Conservation (phyloP, 2,797 vertebrate genomes). For the Linurgus olivaceus region DNA sequence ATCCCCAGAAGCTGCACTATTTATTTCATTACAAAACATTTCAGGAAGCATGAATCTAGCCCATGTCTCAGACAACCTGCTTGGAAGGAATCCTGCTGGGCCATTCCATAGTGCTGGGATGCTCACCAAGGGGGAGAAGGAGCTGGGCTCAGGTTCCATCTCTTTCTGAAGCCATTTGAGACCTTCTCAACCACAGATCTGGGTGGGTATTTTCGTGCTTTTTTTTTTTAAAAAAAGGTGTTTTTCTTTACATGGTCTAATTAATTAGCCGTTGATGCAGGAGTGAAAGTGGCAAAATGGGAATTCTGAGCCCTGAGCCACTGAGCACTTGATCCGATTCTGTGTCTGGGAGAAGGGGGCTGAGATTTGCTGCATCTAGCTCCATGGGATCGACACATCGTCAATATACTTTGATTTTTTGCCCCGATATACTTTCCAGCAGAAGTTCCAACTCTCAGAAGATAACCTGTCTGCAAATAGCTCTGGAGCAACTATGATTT, state of each 20-base stretch:
- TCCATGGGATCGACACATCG: not conserved
- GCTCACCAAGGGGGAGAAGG: not conserved
- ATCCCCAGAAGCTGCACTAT: not conserved
- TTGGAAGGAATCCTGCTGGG: not conserved
- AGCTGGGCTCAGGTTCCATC: not conserved
- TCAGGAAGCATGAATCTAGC: not conserved
- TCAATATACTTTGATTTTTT: not conserved
- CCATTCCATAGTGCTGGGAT: rapidly evolving
- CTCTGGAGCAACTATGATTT: not conserved
- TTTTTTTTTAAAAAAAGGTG: not conserved
- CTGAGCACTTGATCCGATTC: not conserved
- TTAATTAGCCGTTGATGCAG: not conserved
- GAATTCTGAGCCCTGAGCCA: not conserved
- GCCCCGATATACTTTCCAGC: not conserved
- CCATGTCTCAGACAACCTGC: not conserved
- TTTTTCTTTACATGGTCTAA: not conserved
- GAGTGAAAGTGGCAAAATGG: not conserved
- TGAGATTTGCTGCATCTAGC: not conserved
- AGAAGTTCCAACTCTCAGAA: not conserved
- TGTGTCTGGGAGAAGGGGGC: not conserved
- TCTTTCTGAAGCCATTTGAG: not conserved
- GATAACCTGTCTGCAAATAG: not conserved
- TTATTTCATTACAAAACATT: not conserved
- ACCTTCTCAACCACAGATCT: not conserved
- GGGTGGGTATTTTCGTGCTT: rapidly evolving